phyloP scores from a whole-genome alignment of 2,888 invertebrate species.

The Apamea sordens region DNA sequence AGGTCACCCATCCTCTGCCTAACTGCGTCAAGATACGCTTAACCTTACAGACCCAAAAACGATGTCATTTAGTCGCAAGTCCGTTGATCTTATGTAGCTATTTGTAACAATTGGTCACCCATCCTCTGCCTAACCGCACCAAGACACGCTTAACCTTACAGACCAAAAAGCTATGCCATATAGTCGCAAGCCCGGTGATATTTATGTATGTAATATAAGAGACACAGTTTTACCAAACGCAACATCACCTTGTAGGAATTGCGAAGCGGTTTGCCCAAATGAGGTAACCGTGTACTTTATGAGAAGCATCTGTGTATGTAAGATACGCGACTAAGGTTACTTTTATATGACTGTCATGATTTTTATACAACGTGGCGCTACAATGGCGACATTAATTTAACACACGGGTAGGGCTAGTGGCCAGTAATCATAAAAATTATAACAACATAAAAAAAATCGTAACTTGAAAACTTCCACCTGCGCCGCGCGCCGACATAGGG shows the following conservation, averaged over 20 bases:
- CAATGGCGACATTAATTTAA: too few species aligned
- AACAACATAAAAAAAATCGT: too few species aligned
- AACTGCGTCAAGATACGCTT: too few species aligned
- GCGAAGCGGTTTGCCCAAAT: constrained; percentile 30
- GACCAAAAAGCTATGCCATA: background rate
- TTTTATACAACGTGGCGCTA: background rate
- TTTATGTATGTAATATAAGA: background rate
- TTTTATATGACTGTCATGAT: background rate
- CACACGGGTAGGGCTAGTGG: too few species aligned
- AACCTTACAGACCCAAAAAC: too few species aligned
- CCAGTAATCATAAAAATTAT: too few species aligned
- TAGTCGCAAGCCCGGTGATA: background rate
- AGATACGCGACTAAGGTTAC: background rate
- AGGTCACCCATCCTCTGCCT: too few species aligned
- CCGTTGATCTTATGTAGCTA: background rate
- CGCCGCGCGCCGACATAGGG: too few species aligned
- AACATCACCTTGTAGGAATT: constrained; percentile 2
- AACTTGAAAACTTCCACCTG: too few species aligned
- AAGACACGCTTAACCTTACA: background rate
- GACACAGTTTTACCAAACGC: constrained; percentile 7
- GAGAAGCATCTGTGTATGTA: background rate
- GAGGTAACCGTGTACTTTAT: constrained; percentile 12
- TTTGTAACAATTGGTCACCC: too few species aligned
- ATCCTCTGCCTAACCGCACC: background rate
- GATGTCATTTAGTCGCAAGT: background rate